Conservation (phyloP, 2,113 vertebrate genomes). For the Dipodomys spectabilis region DNA sequence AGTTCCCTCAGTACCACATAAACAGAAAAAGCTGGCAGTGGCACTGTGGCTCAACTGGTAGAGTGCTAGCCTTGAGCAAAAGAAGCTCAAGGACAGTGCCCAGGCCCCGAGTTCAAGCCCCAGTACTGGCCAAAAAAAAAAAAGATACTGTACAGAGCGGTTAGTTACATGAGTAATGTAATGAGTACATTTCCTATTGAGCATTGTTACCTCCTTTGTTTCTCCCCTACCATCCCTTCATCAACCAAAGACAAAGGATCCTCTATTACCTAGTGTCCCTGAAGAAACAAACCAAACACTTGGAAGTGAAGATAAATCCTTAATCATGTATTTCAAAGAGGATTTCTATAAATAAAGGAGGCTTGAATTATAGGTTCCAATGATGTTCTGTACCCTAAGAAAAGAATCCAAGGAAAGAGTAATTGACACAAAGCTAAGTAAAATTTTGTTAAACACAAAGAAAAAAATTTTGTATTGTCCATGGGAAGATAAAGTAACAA, state of each 20-base stretch:
- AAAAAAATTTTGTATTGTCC: background rate
- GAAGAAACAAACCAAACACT: background rate
- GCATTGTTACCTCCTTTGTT: too few relatives aligned
- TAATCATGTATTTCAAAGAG: background rate
- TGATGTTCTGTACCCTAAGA: background rate
- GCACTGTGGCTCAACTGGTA: too few relatives aligned
- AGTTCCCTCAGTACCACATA: too few relatives aligned
- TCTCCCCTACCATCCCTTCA: background rate
- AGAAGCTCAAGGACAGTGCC: too few relatives aligned
- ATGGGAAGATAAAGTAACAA: background rate
- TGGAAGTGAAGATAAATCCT: background rate
- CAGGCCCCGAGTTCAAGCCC: too few relatives aligned
- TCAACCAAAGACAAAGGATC: background rate
- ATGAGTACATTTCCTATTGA: too few relatives aligned
- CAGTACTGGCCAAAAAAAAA: too few relatives aligned
- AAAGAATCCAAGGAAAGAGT: background rate
- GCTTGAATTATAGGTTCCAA: background rate
- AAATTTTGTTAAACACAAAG: background rate
- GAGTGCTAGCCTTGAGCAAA: too few relatives aligned
- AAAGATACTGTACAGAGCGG: too few relatives aligned
- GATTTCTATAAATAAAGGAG: slow-evolving; percentile 32
- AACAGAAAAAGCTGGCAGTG: too few relatives aligned
- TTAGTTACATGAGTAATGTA: too few relatives aligned
- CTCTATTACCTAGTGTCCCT: background rate
- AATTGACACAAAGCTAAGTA: background rate